A percentile compares a stretch with the other conserved stretches of the same genome.
phyloP scores from a whole-genome alignment of 2,888 invertebrate species.

The Mesochorus sp. region DNA sequence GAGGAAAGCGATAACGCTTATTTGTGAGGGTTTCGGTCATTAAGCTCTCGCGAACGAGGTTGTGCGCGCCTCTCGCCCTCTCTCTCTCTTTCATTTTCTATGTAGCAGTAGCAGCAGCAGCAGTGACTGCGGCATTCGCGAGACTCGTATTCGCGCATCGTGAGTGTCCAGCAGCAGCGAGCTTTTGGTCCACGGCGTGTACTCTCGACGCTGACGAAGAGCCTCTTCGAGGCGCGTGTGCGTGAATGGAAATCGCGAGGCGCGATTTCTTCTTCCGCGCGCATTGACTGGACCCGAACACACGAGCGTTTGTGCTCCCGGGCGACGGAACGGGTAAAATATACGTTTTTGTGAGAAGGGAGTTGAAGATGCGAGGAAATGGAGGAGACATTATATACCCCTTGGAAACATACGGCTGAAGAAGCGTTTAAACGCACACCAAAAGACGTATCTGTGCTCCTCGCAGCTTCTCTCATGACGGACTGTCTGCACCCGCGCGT shows the following conservation, averaged over 20 bases:
- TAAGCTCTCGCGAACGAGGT: slow-evolving; percentile 70
- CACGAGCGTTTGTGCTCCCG: slow-evolving; percentile 54
- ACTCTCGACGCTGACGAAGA: slow-evolving; percentile 36
- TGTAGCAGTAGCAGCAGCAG: too few relatives aligned
- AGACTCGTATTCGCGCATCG: not conserved
- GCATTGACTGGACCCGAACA: slow-evolving; percentile 47
- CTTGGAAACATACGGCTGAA: slow-evolving; percentile 23
- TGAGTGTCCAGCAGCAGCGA: slow-evolving; percentile 42
- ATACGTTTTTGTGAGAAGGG: slow-evolving; percentile 26
- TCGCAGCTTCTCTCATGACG: slow-evolving; percentile 48
- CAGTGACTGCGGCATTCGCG: not conserved
- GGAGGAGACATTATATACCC: slow-evolving; percentile 28
- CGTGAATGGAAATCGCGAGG: not conserved
- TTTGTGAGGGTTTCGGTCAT: slow-evolving; percentile 73
- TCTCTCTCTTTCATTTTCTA: not conserved
- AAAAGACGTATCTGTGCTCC: slow-evolving; percentile 52
- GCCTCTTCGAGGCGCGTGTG: slow-evolving; percentile 30
- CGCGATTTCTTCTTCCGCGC: slow-evolving; percentile 30
- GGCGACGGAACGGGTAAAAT: slow-evolving; percentile 30
- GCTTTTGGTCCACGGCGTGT: slow-evolving; percentile 49
- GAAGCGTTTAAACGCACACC: slow-evolving; percentile 34
- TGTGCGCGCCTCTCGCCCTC: not conserved
- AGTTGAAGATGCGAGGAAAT: slow-evolving; percentile 33
- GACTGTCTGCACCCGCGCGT: too few relatives aligned
- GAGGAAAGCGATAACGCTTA: slow-evolving; percentile 81